phyloP scores from a whole-genome alignment of 2,888 invertebrate species.

The Melangyna quadrimaculata region DNA sequence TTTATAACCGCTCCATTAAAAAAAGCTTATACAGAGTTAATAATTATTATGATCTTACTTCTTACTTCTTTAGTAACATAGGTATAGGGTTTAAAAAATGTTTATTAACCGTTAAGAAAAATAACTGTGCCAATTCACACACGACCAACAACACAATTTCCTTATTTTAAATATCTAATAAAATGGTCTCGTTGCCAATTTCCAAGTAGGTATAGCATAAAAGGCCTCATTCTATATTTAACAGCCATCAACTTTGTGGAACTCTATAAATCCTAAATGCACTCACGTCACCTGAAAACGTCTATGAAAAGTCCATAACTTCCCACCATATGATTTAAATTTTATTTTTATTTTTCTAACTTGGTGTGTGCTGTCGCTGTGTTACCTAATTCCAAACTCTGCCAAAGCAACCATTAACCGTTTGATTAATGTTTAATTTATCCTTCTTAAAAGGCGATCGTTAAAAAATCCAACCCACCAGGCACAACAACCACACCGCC shows the following conservation, averaged over 20 bases:
- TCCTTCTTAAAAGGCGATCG: conserved; percentile 50
- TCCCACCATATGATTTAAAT: conserved; percentile 24
- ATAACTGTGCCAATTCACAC: conserved; percentile 27
- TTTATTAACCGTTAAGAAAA: neutral
- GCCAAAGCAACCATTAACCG: conserved; percentile 43
- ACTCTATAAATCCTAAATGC: conserved; percentile 34
- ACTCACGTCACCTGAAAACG: conserved; percentile 21
- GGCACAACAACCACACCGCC: no score
- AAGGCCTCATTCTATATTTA: conserved; percentile 21
- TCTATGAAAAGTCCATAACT: conserved; percentile 16
- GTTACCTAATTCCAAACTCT: conserved; percentile 48
- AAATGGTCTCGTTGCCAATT: conserved; percentile 3
- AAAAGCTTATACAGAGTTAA: neutral
- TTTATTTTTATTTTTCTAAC: neutral
- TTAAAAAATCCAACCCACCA: conserved; percentile 26
- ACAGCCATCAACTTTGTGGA: conserved; percentile 9
- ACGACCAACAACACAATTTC: neutral
- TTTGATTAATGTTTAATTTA: conserved; percentile 66
- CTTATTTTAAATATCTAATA: neutral
- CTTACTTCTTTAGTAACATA: no score
- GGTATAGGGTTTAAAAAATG: neutral
- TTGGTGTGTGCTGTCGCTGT: neutral
- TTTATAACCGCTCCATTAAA: neutral
- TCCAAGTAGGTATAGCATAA: neutral
- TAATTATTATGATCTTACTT: neutral